A percentile compares a stretch with the other conserved stretches of the same genome.
These are phyloP conservation scores for Dryocosmus kuriphilus DNA, from an alignment of 2,888 invertebrate genomes.

Conservation along the genomic window DNA sequence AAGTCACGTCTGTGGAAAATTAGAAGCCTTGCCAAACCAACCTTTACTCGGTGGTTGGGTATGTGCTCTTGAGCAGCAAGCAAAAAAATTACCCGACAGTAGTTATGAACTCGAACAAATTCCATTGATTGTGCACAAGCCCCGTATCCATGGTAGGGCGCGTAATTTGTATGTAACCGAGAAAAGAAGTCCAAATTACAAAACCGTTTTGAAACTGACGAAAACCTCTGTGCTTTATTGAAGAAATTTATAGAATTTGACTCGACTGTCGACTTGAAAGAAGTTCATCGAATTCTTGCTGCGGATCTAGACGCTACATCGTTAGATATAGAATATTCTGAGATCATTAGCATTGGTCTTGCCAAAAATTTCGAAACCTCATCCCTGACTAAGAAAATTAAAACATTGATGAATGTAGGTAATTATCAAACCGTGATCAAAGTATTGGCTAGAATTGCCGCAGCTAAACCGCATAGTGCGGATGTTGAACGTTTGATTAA, in stretches of 20 bases:
- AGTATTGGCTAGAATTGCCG: constrained; percentile 27
- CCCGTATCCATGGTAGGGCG: neutral
- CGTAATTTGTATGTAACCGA: constrained; percentile 9
- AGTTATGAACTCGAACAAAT: neutral
- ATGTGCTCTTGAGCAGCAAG: neutral
- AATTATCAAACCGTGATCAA: neutral
- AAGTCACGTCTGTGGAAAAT: neutral
- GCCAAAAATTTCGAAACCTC: neutral
- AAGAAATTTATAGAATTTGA: constrained; percentile 19
- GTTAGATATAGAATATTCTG: constrained; percentile 6
- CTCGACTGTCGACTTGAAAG: neutral
- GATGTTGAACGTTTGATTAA: constrained; percentile 32
- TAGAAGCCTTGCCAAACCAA: neutral
- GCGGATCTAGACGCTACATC: neutral
- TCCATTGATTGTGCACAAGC: neutral
- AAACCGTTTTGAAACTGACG: neutral
- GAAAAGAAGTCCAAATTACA: constrained; percentile 1
- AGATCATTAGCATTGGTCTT: neutral
- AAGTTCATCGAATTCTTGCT: neutral
- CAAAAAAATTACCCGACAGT: neutral
- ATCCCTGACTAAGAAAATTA: neutral
- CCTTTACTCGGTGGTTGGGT: neutral
- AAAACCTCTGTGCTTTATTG: neutral
- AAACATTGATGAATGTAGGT: constrained; percentile 4
- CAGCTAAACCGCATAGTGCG: constrained; percentile 30